phyloP scores from a whole-genome alignment of 2,888 invertebrate genomes.

The Portevinia maculata region DNA sequence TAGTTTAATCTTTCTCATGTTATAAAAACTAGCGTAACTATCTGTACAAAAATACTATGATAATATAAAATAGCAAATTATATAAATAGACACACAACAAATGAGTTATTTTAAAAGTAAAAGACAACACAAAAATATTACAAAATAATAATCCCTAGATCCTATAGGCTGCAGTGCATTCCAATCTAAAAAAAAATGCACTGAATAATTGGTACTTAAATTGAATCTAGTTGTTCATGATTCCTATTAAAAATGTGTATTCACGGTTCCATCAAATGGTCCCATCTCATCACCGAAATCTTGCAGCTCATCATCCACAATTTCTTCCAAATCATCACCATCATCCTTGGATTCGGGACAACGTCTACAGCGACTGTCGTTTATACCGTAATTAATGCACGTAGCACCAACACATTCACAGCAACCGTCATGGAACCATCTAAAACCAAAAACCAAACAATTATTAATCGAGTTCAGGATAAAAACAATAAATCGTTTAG shows the following conservation, averaged over 20 bases:
- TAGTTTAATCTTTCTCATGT: conserved; percentile 54
- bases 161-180: conserved; percentile 17
- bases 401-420: conserved; percentile 96
- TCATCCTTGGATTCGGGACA: conserved; percentile 87
- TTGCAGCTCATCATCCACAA: conserved; percentile 80
- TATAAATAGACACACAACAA: conserved; percentile 46
- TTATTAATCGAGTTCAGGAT: no score
- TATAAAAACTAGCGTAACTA: conserved; percentile 56
- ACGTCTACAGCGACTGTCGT: conserved; percentile 89
- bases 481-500: conserved; percentile 59
- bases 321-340: conserved; percentile 81
- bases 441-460: conserved; percentile 59
- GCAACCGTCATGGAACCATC: conserved; percentile 97
- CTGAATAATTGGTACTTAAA: conserved; percentile 23
- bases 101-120: conserved; percentile 57
- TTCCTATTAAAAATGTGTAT: conserved; percentile 74
- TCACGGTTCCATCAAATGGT: conserved; percentile 81
- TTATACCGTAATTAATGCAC: conserved; percentile 94
- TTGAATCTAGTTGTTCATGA: conserved; percentile 9
- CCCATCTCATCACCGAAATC: conserved; percentile 87
- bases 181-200: conserved; percentile 15
- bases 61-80: conserved; percentile 54
- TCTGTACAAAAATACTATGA: conserved; percentile 59
- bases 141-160: conserved; percentile 25
- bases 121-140: conserved; percentile 40